phyloP scores from a whole-genome alignment of 2,888 invertebrate species.

The Ecdyonurus torrentis region DNA sequence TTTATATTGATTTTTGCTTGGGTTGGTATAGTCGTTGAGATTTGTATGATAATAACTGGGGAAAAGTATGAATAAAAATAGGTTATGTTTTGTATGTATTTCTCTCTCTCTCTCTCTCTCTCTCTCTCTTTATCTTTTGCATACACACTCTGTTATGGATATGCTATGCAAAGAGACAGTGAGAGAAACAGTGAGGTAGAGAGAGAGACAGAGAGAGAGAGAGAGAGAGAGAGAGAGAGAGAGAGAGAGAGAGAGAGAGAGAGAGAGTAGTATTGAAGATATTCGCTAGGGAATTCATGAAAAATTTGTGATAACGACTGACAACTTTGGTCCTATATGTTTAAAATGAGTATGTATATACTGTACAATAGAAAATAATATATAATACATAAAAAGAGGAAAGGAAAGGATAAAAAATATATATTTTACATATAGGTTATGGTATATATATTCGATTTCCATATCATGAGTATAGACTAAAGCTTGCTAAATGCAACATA shows the following conservation, averaged over 20 bases:
- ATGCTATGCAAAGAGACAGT: too few relatives aligned
- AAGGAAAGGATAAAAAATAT: too few relatives aligned
- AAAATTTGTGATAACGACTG: neutral
- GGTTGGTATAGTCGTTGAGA: neutral
- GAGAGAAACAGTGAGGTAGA: too few relatives aligned
- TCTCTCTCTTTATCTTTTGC: neutral
- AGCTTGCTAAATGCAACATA: too few relatives aligned
- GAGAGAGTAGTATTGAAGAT: neutral
- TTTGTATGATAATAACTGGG: neutral
- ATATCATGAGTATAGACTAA: too few relatives aligned
- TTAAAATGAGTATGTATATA: neutral
- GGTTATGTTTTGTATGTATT: neutral
- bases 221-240: too few relatives aligned
- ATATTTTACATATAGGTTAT: too few relatives aligned
- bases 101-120: neutral
- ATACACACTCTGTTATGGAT: too few relatives aligned
- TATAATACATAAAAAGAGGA: neutral
- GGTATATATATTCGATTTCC: neutral
- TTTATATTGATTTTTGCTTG: neutral
- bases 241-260: too few relatives aligned
- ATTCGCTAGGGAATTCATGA: neutral
- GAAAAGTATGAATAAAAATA: neutral
- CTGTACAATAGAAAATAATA: neutral
- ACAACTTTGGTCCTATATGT: too few relatives aligned
- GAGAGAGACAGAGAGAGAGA: too few relatives aligned